These are phyloP conservation scores for Oreohelix idahoensis DNA, from an alignment of 1,140 invertebrate genomes.

Conservation along the genomic window DNA sequence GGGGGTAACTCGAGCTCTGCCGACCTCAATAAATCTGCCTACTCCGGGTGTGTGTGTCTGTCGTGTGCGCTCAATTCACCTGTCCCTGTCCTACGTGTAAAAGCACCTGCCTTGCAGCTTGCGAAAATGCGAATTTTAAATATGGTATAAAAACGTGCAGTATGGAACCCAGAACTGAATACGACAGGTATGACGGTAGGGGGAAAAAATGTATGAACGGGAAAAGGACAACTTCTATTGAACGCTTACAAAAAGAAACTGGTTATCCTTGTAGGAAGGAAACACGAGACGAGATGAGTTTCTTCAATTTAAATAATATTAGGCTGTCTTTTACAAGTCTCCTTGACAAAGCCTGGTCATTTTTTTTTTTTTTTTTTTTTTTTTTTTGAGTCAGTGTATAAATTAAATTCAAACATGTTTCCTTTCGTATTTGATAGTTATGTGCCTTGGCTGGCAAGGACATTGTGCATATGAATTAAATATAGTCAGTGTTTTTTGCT, in stretches of 20 bases:
- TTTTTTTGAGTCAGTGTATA: background rate
- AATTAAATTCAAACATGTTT: background rate
- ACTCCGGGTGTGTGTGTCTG: constrained; percentile 4
- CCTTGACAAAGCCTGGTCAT: background rate
- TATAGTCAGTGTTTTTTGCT: background rate
- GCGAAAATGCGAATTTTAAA: constrained; percentile 36
- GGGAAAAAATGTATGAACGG: background rate
- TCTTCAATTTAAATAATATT: constrained; percentile 17
- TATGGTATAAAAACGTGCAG: constrained; percentile 1
- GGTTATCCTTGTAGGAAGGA: constrained; percentile 10
- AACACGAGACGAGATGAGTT: background rate
- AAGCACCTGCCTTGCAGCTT: constrained; percentile 33
- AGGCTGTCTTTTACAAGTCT: background rate
- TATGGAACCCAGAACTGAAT: background rate
- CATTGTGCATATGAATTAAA: background rate
- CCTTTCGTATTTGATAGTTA: background rate
- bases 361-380: background rate
- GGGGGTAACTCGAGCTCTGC: constrained; percentile 29
- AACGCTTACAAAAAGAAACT: background rate
- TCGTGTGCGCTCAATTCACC: constrained; percentile 31
- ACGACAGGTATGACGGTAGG: background rate
- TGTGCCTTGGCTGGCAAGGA: no score
- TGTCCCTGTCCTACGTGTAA: constrained; percentile 27
- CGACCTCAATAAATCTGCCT: constrained; percentile 38
- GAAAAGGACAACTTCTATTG: background rate